Base-by-base conservation (phyloP, 1,140 invertebrate genomes). In the Drosophila yakuba region DNA sequence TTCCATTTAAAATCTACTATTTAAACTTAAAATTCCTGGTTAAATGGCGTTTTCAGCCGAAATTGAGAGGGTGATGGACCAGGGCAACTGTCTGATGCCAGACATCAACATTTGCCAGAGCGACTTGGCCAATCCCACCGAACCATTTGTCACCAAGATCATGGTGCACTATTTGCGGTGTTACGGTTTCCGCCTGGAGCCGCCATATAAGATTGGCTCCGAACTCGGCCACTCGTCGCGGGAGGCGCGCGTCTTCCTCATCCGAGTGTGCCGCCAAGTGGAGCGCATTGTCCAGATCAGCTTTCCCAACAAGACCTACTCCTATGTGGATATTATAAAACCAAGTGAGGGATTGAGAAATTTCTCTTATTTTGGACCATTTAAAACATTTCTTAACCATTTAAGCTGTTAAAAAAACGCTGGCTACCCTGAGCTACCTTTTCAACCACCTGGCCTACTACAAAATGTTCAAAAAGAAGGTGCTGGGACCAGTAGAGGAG, bases 401-500 rank as follows among this genome's bases (percentile, higher is more conserved):
- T n/a, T n/a, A n/a, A n/a, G n/a, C 75, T 36, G 57, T 57, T 6
- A 85, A 80, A 15, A 91, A 91, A 43, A 91, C 89, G 0, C 15
- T 57, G 0, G 74, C 63, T 48, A 78, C 74, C 0, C 32, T 91
- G 38, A 75, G 74, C n/a, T 71, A 69, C 0, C 59, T 91, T 8
- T 77, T 90, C 17, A 91, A 91, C 35, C 91, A 85, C 32, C 63
- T 55, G 25, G 83, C 68, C 5, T 91, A 82, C 44, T 91, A 82
- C 39, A 91, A 85, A 12, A 41, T 82, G 66, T 78, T 77, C 6
- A 91, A 89, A 4, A 76, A 68, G 11, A 66, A 71, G 12, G 64
- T 91, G 5, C 54, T 90, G 7, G 47, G 43, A 0, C 76, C 73
- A 0, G 62, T 83, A 6, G 62, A 78, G 3, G 71, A 88, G 14